phyloP scores from a whole-genome alignment of 2,797 vertebrate genomes.

The Neosilurus hyrtlii region DNA sequence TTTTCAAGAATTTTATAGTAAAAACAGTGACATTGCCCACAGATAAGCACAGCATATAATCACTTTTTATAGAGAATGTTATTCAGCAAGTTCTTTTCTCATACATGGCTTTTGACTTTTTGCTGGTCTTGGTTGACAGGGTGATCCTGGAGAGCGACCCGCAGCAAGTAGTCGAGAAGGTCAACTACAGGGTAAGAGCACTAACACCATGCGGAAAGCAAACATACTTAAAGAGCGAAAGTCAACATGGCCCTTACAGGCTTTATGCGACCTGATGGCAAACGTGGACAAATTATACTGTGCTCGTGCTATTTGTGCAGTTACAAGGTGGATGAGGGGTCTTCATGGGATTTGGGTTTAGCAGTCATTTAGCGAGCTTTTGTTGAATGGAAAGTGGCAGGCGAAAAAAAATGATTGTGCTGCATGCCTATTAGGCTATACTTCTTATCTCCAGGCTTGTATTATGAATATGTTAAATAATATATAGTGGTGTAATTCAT shows the following conservation, averaged over 20 bases:
- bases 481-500: constrained; percentile 6
- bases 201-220: constrained; percentile 6
- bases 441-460: neutral
- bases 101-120: constrained; percentile 4
- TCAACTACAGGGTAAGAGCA: constrained; percentile 86
- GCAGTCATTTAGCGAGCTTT: neutral
- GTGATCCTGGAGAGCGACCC: constrained; percentile 92
- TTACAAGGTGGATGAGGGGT: neutral
- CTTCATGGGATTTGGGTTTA: neutral
- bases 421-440: neutral
- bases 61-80: neutral
- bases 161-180: constrained; percentile 87
- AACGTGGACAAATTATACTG: neutral
- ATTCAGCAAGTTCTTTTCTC: neutral
- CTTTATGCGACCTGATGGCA: constrained; percentile 1
- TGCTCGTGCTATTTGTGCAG: neutral
- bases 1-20: neutral
- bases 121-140: constrained; percentile 64
- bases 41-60: neutral
- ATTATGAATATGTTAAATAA: neutral
- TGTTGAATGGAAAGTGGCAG: neutral
- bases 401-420: neutral
- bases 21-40: neutral
- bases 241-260: constrained; percentile 5
- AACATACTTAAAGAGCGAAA: neutral